phyloP scores from a whole-genome alignment of 2,797 vertebrate species.

The Fundulus diaphanus region DNA sequence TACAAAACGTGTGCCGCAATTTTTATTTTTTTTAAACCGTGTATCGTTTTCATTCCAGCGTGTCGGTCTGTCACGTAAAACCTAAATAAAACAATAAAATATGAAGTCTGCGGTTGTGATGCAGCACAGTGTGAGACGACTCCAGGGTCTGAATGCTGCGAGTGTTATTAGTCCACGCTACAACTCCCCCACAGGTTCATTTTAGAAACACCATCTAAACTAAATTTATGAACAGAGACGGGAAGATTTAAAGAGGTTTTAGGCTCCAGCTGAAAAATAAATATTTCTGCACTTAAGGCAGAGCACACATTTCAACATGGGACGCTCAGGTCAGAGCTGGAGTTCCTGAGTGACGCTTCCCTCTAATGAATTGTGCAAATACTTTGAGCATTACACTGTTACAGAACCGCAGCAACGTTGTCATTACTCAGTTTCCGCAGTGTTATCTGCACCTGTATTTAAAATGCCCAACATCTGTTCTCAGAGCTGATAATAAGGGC shows the following conservation, averaged over 20 bases:
- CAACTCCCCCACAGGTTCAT: neutral
- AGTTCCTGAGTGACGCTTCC: conserved; percentile 37
- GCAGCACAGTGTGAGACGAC: neutral
- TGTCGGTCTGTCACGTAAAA: neutral
- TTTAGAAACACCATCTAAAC: neutral
- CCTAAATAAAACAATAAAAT: neutral
- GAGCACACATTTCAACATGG: conserved; percentile 38
- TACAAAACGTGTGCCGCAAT: no score
- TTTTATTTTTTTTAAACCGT: no score
- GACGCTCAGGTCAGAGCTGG: conserved; percentile 6
- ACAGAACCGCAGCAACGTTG: conserved; percentile 64
- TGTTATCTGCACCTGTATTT: conserved; percentile 79
- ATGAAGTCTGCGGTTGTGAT: neutral
- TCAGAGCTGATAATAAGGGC: conserved; percentile 66
- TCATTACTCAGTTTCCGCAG: conserved; percentile 76
- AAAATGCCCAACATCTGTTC: conserved; percentile 79
- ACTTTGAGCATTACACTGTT: conserved; percentile 64
- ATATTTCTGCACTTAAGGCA: neutral
- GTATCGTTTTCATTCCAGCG: no score
- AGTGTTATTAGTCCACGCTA: neutral
- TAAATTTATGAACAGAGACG: neutral
- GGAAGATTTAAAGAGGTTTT: neutral
- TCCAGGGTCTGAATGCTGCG: no score
- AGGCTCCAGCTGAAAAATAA: conserved; percentile 4
- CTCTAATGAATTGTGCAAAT: conserved; percentile 69